Evolutionary conservation across 2,888 invertebrate genomes (phyloP), one percentile per base, ranked within the genome.

Genomic region (Malthinus flaveolus): DNA sequence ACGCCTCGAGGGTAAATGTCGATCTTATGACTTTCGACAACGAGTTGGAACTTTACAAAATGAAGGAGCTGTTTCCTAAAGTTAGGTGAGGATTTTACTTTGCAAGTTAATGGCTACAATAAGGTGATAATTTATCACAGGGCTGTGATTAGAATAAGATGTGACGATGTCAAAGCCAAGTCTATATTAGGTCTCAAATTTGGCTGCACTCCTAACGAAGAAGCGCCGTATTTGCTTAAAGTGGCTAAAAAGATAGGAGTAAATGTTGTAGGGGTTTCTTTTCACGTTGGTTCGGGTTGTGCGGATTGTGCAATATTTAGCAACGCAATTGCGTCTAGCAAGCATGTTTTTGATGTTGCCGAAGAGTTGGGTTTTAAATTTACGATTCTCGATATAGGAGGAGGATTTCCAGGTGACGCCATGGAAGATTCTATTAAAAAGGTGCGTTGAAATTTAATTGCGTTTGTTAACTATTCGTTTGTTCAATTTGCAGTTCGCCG

Each of bases 231-330:
- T 0, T 82, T 95, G 44, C 83, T 93, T 66, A 83, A 87, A 62
- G 78, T 89, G 36, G 94, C 96, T 1, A 85, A 86, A 56, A 83
- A 87, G 56, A 79, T 95, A 59, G 87, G 85, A n/a, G 82, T 97
- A 4, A 86, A 90, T 67, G 85, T 90, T 55, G 80, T 87, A 10
- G 91, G 91, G 35, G 84, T 89, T 8, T 93, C 95, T 68, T 97
- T 97, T 83, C 97, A 97, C 79, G 97, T 97, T 65, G 97, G 97
- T 1, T 95, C 95, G 3, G 95, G 95, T 12, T 95, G 96, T 71
- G 82, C 84, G 39, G 94, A 95, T 77, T 86, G 89, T 12, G 85
- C 82, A 4, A 93, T 93, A 42, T 97, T 91, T 79, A 81, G 85
- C 47, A 86, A 89, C 45, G 97, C 93, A 33, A 88, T 97, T 56